phyloP scores from a whole-genome alignment of 30 jellyfish, hydroid and myxozoan genomes.

The Aurelia aurita complex sp. Pacific region DNA sequence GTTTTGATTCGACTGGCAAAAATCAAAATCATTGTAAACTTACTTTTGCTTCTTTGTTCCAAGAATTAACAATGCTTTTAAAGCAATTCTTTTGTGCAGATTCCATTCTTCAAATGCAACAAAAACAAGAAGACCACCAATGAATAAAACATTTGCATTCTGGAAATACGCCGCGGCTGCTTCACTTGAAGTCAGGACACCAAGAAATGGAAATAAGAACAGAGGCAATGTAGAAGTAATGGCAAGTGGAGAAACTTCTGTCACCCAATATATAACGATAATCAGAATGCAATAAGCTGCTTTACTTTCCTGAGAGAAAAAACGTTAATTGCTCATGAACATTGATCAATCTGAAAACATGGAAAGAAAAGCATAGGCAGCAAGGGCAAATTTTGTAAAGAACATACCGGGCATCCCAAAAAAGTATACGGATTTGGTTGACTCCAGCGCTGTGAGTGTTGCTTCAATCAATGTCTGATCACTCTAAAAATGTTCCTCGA shows the following conservation, averaged over 20 bases:
- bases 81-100: slow-evolving; percentile 81
- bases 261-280: slow-evolving; percentile 78
- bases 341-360: no score
- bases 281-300: slow-evolving; percentile 78
- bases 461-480: no score
- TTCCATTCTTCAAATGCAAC: slow-evolving; percentile 82
- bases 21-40: background rate
- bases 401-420: no score
- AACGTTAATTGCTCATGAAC: background rate
- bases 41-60: slow-evolving; percentile 80
- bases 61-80: slow-evolving; percentile 59
- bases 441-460: no score
- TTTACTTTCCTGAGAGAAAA: slow-evolving; percentile 64
- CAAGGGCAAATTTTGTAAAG: no score
- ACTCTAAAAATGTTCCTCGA: no score
- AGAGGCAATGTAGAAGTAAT: slow-evolving; percentile 72
- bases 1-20: no score
- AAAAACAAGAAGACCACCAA: slow-evolving; percentile 78
- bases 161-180: slow-evolving; percentile 53
- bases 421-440: no score
- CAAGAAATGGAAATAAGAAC: slow-evolving; percentile 77
- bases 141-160: slow-evolving; percentile 70
- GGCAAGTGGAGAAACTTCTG: slow-evolving; percentile 78
- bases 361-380: no score
- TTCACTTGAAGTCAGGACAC: slow-evolving; percentile 62